phyloP scores from a whole-genome alignment of 2,888 invertebrate species.

The Nomada ferruginata region DNA sequence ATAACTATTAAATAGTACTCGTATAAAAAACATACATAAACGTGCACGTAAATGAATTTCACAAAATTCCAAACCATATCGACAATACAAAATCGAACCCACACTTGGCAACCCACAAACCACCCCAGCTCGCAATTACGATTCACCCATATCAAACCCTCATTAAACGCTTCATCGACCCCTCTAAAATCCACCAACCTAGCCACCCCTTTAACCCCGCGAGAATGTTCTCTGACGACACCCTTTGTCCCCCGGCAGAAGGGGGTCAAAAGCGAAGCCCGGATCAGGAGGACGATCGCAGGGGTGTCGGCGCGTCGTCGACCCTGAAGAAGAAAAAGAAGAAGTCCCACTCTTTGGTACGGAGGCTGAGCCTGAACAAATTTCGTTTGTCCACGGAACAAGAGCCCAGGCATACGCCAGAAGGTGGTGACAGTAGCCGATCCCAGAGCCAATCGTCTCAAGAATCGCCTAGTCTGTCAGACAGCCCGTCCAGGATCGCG shows the following conservation, averaged over 20 bases:
- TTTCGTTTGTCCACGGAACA: slow-evolving; percentile 73
- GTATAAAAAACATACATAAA: no score
- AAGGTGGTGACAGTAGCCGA: slow-evolving; percentile 80
- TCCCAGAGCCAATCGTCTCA: slow-evolving; percentile 81
- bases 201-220: neutral
- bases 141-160: no score
- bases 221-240: slow-evolving; percentile 28
- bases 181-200: no score
- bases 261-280: slow-evolving; percentile 49
- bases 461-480: slow-evolving; percentile 76
- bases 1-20: no score
- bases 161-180: no score
- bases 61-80: no score
- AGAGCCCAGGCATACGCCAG: slow-evolving; percentile 77
- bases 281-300: slow-evolving; percentile 59
- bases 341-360: slow-evolving; percentile 77
- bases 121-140: no score
- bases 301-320: slow-evolving; percentile 20
- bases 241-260: slow-evolving; percentile 49
- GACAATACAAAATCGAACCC: no score
- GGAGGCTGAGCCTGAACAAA: slow-evolving; percentile 79
- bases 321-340: slow-evolving; percentile 72
- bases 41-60: no score
- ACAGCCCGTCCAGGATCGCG: slow-evolving; percentile 67
- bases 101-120: no score